A percentile compares a stretch with the other conserved stretches of the same genome.
phyloP scores from a whole-genome alignment of 2,888 invertebrate genomes.

The Temnothorax unifasciatus region DNA sequence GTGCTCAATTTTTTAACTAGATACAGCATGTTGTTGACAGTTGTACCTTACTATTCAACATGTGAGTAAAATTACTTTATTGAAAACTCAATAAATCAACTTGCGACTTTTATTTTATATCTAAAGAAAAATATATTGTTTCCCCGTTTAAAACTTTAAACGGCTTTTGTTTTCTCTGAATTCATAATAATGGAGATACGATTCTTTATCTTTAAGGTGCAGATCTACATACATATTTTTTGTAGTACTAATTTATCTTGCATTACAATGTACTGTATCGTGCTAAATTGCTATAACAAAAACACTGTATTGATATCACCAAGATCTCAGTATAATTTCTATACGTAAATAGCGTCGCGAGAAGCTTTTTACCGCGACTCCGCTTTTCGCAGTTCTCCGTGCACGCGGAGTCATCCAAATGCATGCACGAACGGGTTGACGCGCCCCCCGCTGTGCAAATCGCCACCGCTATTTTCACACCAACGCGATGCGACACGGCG shows the following conservation, averaged over 20 bases:
- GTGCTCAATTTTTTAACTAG: too few relatives aligned
- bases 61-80: too few relatives aligned
- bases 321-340: not conserved
- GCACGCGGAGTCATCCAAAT: not conserved
- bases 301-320: not conserved
- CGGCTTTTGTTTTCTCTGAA: too few relatives aligned
- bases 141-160: too few relatives aligned
- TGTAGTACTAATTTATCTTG: not conserved
- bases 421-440: slow-evolving; percentile 19
- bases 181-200: too few relatives aligned
- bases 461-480: slow-evolving; percentile 62
- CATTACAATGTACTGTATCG: not conserved
- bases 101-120: too few relatives aligned
- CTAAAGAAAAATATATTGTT: too few relatives aligned
- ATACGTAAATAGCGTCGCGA: not conserved
- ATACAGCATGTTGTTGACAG: too few relatives aligned
- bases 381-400: not conserved
- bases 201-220: too few relatives aligned
- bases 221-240: not conserved
- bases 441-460: slow-evolving; percentile 20
- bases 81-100: too few relatives aligned
- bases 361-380: not conserved
- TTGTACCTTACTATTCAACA: too few relatives aligned
- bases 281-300: not conserved
- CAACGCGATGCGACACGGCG: not conserved